Base-by-base conservation (phyloP, 2,888 invertebrate genomes). In the Epicampocera succincta region DNA sequence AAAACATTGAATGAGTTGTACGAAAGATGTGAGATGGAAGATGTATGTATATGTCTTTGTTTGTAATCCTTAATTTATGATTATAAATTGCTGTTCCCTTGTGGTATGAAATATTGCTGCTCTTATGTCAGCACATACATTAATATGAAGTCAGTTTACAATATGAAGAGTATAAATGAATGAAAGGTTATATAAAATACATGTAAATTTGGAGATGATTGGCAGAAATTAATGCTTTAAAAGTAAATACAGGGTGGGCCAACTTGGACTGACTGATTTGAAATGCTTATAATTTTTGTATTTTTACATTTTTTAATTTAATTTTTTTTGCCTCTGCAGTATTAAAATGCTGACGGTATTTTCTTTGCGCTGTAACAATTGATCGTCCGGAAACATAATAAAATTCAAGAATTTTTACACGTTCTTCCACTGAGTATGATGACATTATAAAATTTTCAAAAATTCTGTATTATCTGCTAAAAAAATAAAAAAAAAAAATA, bases 1-100 rank as follows among this genome's bases (percentile, higher is more conserved):
- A 56, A 46, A 13, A 54, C n/a, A 50, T 60, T 58, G n/a, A 66
- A 58, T 60, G 25, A 66, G 66, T 58, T 66, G 21, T 75, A 19
- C 40, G 33, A 33, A 9, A 33, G 33, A 33, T 1, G 11, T 15
- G 17, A 13, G n/a, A 46, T 17, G 9, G 15, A 21, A 13, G 21
- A 3, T 33, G 5, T 17, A 21, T 33, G 6, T 13, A 3, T 3
- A 13, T 52, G 17, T 29, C 3, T 65, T 38, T 50, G 25, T 25
- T 54, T n/a, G n/a, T 21, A 48, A 52, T 13, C 19, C 33, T n/a
- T 52, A 63, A 54, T 63, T 60, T 61, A 44, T 61, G 44, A 33
- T 33, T n/a, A 52, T 33, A 61, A 72, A 52, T 71, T 71, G 48
- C 19, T 40, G 21, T n/a, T 52, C 8, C 21, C 12, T 58, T 56